Evolutionary conservation across 2,888 invertebrate species (phyloP).

Genomic region (Eupeodes latifasciatus): DNA sequence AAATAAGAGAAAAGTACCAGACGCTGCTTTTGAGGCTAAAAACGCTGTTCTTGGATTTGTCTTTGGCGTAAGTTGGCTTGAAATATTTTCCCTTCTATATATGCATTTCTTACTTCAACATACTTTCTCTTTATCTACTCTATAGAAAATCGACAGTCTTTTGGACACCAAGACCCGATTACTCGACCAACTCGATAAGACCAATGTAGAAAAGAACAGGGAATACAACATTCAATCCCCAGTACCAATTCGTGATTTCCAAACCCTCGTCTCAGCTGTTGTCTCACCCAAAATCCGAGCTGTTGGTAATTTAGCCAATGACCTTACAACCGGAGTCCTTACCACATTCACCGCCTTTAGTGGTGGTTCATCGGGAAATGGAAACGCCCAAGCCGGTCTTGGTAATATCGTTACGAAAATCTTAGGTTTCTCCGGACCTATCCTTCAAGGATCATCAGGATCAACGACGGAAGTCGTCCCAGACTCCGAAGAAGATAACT

Average conservation of each 20-base stretch:
- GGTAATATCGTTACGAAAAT: conserved; percentile 84
- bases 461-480: conserved; percentile 81
- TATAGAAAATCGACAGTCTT: conserved; percentile 92
- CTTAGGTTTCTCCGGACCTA: conserved; percentile 83
- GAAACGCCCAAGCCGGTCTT: conserved; percentile 82
- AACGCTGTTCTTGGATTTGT: conserved; percentile 93
- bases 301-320: conserved; percentile 88
- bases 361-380: conserved; percentile 84
- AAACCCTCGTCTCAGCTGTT: conserved; percentile 88
- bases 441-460: conserved; percentile 83
- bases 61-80: conserved; percentile 89
- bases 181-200: conserved; percentile 88
- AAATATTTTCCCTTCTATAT: background rate
- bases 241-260: conserved; percentile 87
- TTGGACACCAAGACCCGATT: conserved; percentile 91
- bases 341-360: conserved; percentile 85
- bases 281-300: conserved; percentile 89
- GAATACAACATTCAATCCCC: conserved; percentile 90
- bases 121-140: conserved; percentile 79
- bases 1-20: conserved; percentile 91
- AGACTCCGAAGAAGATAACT: conserved; percentile 83
- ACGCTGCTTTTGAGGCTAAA: conserved; percentile 89
- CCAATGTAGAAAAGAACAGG: conserved; percentile 91
- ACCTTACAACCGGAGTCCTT: conserved; percentile 86
- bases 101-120: conserved; percentile 9